phyloP scores from a whole-genome alignment of 1,140 invertebrate genomes.

The Hypsibius dujardini region DNA sequence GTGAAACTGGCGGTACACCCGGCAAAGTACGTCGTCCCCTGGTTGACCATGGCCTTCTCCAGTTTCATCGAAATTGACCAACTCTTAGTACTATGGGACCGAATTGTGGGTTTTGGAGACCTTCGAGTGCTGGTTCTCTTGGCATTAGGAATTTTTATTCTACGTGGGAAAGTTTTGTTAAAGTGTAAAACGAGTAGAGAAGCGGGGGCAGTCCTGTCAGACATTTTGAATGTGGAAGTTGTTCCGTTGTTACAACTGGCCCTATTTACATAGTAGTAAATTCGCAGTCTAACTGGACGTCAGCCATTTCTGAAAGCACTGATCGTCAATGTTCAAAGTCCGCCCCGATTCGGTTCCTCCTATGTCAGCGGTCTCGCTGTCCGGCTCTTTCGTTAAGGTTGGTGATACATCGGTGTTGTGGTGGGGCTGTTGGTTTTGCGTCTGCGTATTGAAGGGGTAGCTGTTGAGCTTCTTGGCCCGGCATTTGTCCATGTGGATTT shows the following conservation, averaged over 20 bases:
- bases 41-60: neutral
- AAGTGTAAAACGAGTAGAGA: neutral
- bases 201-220: neutral
- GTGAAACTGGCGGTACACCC: neutral
- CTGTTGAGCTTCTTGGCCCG: too few relatives aligned
- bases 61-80: constrained; percentile 7
- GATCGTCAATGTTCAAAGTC: too few relatives aligned
- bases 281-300: too few relatives aligned
- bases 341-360: too few relatives aligned
- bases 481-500: neutral
- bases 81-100: constrained; percentile 7
- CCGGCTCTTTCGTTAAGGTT: too few relatives aligned
- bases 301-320: too few relatives aligned
- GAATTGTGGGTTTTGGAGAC: neutral
- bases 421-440: too few relatives aligned
- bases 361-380: too few relatives aligned
- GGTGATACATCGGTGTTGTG: too few relatives aligned
- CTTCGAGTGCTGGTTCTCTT: neutral
- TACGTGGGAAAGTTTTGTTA: neutral
- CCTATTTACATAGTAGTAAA: neutral
- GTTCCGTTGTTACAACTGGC: constrained; percentile 1
- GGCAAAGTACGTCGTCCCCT: neutral
- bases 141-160: constrained; percentile 5
- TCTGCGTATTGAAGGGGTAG: too few relatives aligned
- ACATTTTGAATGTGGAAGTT: neutral